Evolutionary conservation across 2,888 invertebrate species (phyloP).

Genomic region (Entomobrya proxima): DNA sequence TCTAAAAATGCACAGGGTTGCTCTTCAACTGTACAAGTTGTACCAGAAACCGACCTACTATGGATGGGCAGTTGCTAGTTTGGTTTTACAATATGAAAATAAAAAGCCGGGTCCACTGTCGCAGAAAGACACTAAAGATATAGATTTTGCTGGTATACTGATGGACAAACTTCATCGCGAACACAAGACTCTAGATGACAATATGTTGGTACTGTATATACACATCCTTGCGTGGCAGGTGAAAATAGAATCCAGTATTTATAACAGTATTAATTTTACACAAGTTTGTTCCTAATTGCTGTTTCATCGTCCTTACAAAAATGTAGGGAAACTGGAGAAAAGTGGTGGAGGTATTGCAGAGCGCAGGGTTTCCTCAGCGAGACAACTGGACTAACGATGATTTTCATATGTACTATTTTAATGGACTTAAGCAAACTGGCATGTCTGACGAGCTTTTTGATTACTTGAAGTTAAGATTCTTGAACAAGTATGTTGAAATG

Average conservation of each 20-base stretch:
- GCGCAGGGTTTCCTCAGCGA: constrained; percentile 21
- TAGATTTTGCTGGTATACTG: constrained; percentile 95
- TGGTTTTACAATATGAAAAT: constrained; percentile 80
- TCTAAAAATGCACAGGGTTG: constrained; percentile 92
- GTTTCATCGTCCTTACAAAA: too few species aligned
- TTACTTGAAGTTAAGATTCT: constrained; percentile 17
- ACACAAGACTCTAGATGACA: constrained; percentile 90
- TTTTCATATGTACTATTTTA: constrained; percentile 1
- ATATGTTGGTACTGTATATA: constrained; percentile 93
- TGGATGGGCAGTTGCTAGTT: constrained; percentile 98
- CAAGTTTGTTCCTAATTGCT: too few species aligned
- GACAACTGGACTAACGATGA: background rate
- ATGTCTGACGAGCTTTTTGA: constrained; percentile 44
- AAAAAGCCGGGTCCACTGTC: constrained; percentile 53
- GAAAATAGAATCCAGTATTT: background rate
- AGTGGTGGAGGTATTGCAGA: background rate
- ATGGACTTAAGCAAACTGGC: background rate
- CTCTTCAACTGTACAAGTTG: constrained; percentile 92
- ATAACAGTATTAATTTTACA: background rate
- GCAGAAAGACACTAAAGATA: constrained; percentile 77
- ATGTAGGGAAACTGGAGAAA: constrained; percentile 24
- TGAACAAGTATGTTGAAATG: constrained; percentile 52
- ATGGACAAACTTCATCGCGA: constrained; percentile 91
- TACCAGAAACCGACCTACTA: constrained; percentile 97
- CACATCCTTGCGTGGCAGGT: constrained; percentile 85